Conservation (phyloP, 2,113 vertebrate genomes). For the Rana temporaria region DNA sequence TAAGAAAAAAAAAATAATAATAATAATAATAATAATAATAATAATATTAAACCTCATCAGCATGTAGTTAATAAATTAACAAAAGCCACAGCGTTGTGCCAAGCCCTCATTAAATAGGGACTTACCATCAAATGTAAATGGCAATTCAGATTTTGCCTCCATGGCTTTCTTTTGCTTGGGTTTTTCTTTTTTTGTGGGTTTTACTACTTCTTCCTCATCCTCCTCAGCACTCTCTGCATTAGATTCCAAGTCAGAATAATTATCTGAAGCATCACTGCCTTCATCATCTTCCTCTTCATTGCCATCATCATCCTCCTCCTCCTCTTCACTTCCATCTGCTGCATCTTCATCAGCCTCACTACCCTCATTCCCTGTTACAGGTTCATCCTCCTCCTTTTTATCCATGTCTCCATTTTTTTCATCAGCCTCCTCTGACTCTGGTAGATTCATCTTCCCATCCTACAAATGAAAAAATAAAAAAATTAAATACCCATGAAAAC, state of each 20-base stretch:
- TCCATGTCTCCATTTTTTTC: slow-evolving; percentile 56
- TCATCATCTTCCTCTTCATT: slow-evolving; percentile 52
- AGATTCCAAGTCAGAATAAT: slow-evolving; percentile 82
- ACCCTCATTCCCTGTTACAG: slow-evolving; percentile 28
- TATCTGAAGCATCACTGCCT: slow-evolving; percentile 62
- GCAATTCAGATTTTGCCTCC: slow-evolving; percentile 81
- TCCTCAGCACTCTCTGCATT: slow-evolving; percentile 70
- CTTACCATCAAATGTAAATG: slow-evolving; percentile 87
- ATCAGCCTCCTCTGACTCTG: slow-evolving; percentile 29
- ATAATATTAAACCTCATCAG: too few relatives aligned
- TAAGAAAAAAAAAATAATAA: too few relatives aligned
- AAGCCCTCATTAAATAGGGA: too few relatives aligned
- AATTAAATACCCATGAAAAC: background rate
- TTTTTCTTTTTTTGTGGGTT: slow-evolving; percentile 16
- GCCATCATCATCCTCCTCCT: slow-evolving; percentile 47
- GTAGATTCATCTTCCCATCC: slow-evolving; percentile 47
- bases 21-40: too few relatives aligned
- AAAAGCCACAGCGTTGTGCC: too few relatives aligned
- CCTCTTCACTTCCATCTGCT: slow-evolving; percentile 27
- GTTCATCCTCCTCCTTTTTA: background rate
- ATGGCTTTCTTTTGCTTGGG: slow-evolving; percentile 66
- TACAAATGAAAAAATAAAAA: background rate
- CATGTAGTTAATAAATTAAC: too few relatives aligned
- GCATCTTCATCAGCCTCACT: slow-evolving; percentile 38
- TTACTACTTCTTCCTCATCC: slow-evolving; percentile 33